Evolutionary conservation across 2,113 vertebrate species (phyloP).

Genomic region (Falcunculus frontatus): DNA sequence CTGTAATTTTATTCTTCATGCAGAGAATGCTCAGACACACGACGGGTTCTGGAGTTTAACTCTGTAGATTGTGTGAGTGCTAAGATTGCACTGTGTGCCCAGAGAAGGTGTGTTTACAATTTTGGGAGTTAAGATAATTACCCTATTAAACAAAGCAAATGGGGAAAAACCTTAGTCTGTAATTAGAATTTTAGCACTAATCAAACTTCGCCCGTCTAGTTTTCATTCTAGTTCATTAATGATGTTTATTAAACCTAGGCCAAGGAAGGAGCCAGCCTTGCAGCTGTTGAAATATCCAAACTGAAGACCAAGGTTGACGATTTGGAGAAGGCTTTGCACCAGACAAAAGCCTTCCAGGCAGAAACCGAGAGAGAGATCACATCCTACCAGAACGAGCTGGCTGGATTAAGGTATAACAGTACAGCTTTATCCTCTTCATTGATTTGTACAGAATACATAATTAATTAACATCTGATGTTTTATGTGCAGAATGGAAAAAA

Average conservation of each 20-base stretch:
- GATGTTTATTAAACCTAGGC: conserved; percentile 30
- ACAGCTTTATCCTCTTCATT: neutral
- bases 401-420: conserved; percentile 67
- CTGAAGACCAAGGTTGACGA: conserved; percentile 65
- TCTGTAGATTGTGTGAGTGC: neutral
- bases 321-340: conserved; percentile 65
- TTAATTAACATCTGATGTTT: neutral
- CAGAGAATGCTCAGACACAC: neutral
- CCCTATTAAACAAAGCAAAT: neutral
- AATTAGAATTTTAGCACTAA: neutral
- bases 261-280: conserved; percentile 59
- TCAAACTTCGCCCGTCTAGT: neutral
- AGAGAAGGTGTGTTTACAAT: neutral
- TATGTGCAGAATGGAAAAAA: conserved; percentile 71
- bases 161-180: neutral
- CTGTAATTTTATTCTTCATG: neutral
- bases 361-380: conserved; percentile 59
- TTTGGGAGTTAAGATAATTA: neutral
- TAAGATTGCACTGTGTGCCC: neutral
- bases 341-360: conserved; percentile 57
- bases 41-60: neutral
- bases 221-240: neutral
- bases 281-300: conserved; percentile 62
- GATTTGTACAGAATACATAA: neutral
- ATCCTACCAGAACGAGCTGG: conserved; percentile 61